Base-by-base conservation (phyloP, 2,888 invertebrate genomes). In the Chironomus tentans region DNA sequence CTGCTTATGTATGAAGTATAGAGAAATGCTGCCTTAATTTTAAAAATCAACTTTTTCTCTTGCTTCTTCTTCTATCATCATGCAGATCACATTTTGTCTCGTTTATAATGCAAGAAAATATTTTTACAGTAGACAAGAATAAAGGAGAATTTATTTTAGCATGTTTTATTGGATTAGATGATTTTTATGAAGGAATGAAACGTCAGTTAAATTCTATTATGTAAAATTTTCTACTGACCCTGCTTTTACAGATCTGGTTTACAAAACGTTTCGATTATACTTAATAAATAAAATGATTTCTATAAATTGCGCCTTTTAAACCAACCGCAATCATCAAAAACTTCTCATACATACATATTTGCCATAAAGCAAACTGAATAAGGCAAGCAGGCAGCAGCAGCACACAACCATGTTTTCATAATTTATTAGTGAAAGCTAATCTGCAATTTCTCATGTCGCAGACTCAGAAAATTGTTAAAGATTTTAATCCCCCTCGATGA, bases 391-490 rank as follows among this genome's bases (percentile, higher is more conserved):
- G 15, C 13, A 21, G 70, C 70, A 50, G 18, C 13, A 13, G 28
- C 1, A 38, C 56, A 72, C 24, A 38, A 24, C 13, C 72, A 72
- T 72, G 72, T 72, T 61, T 72, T 72, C 61, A 72, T 72, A 72
- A 72, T 72, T 61, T 72, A 72, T 72, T 72, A 72, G 72, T 50
- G 24, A 13, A 50, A 72, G 68, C 46, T 72, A 72, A 72, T 72
- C 72, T 62, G 72, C 72, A 62, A 72, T 72, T 72, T 72, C 61
- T 72, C 72, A 72, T 72, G 72, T 72, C 72, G 65, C 65, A 72
- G 72, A 62, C 71, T 65, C 65, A 65, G 56, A 62, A 62, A 72
- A 72, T 72, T 72, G 61, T 50, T 72, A 38, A 72, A 72, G 72
- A 72, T 72, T 72, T 65, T 72, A 72, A 72, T 72, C 72, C 38